Percentiles rank a stretch among this genome's conserved stretches.
Conservation (phyloP, 2,888 invertebrate genomes). For the Vannuccia rotundouncinata region DNA sequence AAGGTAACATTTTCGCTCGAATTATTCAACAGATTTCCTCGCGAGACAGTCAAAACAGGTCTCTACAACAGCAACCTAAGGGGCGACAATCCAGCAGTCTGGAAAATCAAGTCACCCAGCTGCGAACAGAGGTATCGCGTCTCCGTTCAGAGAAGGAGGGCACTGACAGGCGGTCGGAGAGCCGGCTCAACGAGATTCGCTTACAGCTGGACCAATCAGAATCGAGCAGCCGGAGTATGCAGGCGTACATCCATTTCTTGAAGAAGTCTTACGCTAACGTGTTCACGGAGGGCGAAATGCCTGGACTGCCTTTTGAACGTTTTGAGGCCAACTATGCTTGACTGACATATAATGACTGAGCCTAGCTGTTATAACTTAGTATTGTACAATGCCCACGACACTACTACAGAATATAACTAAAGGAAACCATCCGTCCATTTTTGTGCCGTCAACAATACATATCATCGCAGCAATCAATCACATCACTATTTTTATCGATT, state of each 20-base stretch:
- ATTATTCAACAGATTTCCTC: too few species aligned
- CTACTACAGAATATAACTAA: too few species aligned
- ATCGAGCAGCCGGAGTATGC: constrained; percentile 55
- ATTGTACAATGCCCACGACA: too few species aligned
- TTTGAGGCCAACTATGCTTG: background rate
- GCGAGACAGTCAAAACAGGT: too few species aligned
- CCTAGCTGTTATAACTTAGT: too few species aligned
- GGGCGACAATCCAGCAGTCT: constrained; percentile 39
- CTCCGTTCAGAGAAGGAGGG: constrained; percentile 54
- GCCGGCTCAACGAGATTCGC: background rate
- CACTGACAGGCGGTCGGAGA: background rate
- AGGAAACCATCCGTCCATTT: too few species aligned
- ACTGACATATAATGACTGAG: too few species aligned
- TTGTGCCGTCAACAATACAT: too few species aligned
- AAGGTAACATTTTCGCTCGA: too few species aligned
- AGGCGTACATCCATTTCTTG: constrained; percentile 56
- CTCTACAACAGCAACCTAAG: too few species aligned
- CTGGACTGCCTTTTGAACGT: background rate
- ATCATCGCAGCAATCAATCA: too few species aligned
- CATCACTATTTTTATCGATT: too few species aligned
- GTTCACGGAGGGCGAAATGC: constrained; percentile 47
- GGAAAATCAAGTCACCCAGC: constrained; percentile 52
- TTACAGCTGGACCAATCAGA: constrained; percentile 55
- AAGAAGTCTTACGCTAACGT: constrained; percentile 56
- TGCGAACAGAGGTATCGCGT: constrained; percentile 49